Conservation (phyloP, 1,140 invertebrate species). For the Calycopis cecrops region DNA sequence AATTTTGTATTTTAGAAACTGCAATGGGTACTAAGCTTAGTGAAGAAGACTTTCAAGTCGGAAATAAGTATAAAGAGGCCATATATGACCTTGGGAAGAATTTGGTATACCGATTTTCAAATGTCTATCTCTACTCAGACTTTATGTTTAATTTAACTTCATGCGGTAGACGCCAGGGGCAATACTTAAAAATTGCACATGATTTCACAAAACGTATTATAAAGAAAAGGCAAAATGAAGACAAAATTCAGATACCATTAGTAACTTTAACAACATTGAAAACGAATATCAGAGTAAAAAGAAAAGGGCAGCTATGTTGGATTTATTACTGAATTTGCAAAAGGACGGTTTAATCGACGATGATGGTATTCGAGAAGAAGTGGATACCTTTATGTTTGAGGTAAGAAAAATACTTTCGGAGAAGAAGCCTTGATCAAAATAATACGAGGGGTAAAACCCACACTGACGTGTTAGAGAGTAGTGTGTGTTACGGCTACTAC, state of each 20-base stretch:
- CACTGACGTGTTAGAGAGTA: too few species aligned
- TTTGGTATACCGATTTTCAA: constrained; percentile 45
- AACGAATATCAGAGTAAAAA: background rate
- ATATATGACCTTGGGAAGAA: constrained; percentile 50
- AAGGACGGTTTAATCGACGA: constrained; percentile 71
- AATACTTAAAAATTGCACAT: constrained; percentile 32
- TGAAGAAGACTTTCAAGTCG: constrained; percentile 34
- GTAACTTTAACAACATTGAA: background rate
- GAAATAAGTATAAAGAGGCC: constrained; percentile 46
- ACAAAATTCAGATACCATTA: background rate
- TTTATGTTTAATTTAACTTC: constrained; percentile 35
- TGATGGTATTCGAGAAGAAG: constrained; percentile 78
- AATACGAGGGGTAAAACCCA: background rate
- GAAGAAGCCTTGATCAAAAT: background rate
- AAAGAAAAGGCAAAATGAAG: constrained; percentile 17
- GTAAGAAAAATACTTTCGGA: constrained; percentile 52
- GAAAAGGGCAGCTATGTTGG: constrained; percentile 81
- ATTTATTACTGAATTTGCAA: constrained; percentile 81
- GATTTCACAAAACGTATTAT: constrained; percentile 26
- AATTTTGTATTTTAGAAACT: constrained; percentile 37
- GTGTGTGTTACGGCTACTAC: too few species aligned
- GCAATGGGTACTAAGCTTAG: constrained; percentile 64
- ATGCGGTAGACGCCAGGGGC: constrained; percentile 27
- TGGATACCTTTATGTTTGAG: constrained; percentile 86
- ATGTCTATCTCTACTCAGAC: constrained; percentile 41